Evolutionary conservation across 2,113 vertebrate species (phyloP), one percentile per base, ranked within the genome.

Genomic region (Hystrix cristata): DNA sequence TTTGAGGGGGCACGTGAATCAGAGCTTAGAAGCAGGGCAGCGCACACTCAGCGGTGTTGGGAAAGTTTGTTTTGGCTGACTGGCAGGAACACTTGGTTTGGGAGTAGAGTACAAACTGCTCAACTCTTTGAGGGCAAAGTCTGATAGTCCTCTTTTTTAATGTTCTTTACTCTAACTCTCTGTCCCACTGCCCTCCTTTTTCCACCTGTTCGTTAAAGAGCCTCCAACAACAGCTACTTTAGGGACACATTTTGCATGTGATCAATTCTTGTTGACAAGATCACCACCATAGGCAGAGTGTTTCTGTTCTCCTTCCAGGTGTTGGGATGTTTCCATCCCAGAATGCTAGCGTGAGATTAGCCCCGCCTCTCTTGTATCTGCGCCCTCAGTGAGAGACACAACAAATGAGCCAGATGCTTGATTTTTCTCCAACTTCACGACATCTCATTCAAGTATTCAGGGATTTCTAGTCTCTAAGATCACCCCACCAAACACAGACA

Each of bases 281-380:
- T n/a, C 34, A 62, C 29, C 12, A 8, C 53, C 51, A n/a, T 23
- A 78, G 38, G 34, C 31, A 60, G 14, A 90, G 23, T 27, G 10
- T 43, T 64, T 74, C 91, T 96, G 7, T 48, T 95, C 72, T 96
- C 43, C 74, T 82, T 7, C 85, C 80, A 84, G 31, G 59, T 15
- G 0, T 3, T 43, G 25, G 14, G 5, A 72, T 90, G 29, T 65
- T 65, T 86, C 0, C 34, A 15, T 71, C 16, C 34, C 69, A 57
- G 46, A 84, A 71, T n/a, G 4, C n/a, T 38, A 38, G 55, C 18
- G 25, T 29, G 7, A 76, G 46, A 55, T 60, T 43, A 59, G 16
- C 19, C 59, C 27, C 5, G 0, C 23, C 51, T 90, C 62, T 2
- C 6, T 46, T 72, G n/a, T 11, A 34, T 15, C 31, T 21, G 16